These are phyloP conservation scores for Dipus sagitta DNA, from an alignment of 2,797 vertebrate genomes.

Conservation along the genomic window DNA sequence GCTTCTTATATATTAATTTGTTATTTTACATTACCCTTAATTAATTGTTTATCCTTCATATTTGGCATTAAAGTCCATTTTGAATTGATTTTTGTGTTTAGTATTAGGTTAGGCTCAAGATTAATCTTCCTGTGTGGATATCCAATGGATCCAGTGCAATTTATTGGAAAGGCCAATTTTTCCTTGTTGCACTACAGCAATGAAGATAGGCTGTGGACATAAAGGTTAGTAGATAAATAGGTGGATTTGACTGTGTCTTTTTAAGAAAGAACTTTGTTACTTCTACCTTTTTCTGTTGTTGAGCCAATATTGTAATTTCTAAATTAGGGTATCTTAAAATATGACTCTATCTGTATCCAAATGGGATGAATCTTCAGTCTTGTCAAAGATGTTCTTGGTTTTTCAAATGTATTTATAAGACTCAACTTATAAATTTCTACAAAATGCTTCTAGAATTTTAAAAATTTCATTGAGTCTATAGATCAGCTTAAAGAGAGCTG, in stretches of 20 bases:
- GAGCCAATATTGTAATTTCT: background rate
- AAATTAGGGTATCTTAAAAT: slow-evolving; percentile 50
- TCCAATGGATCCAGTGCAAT: background rate
- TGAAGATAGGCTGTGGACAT: background rate
- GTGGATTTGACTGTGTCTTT: background rate
- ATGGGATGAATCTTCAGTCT: background rate
- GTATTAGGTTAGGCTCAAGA: background rate
- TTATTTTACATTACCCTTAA: background rate
- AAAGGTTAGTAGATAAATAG: background rate
- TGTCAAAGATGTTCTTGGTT: slow-evolving; percentile 4
- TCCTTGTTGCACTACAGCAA: background rate
- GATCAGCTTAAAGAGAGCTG: slow-evolving; percentile 51
- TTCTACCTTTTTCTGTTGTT: background rate
- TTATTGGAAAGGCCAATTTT: background rate
- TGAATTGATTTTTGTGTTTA: background rate
- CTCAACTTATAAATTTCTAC: slow-evolving; percentile 62
- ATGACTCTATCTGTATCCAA: background rate
- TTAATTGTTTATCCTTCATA: background rate
- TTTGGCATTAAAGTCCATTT: background rate
- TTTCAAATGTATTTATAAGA: slow-evolving; percentile 41
- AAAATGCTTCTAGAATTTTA: slow-evolving; percentile 55
- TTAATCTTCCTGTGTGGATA: background rate
- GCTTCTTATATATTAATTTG: background rate
- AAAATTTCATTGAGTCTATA: slow-evolving; percentile 69
- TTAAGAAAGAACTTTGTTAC: background rate